Base-by-base conservation (phyloP, 2,797 vertebrate genomes). In the Pseudotriccus pelzelni region DNA sequence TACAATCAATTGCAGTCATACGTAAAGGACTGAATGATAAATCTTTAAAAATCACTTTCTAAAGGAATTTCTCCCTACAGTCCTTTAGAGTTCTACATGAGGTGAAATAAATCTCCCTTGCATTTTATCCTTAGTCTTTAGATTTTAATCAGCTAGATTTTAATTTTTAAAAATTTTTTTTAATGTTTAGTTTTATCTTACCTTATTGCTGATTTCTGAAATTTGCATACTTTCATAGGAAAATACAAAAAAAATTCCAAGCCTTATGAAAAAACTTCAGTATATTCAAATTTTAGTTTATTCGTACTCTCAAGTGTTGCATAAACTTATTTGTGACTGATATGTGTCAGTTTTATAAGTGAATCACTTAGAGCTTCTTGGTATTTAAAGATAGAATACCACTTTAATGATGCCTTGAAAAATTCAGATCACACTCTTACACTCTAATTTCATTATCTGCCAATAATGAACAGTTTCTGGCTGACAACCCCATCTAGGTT, bases 201-300 rank as follows among this genome's bases (percentile, higher is more conserved):
- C 4, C 12, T 39, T 50, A 47, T 8, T 47, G 3, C 1, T 76
- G 1, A 41, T 36, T 58, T 69, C 55, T 44, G 21, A 76, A 80
- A 80, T 58, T 19, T 64, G 8, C 22, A 3, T 12, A 69, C 62
- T 90, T 88, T 66, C 32, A 69, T 18, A 30, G 24, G 2, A 84
- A 12, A 68, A 58, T 4, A 12, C 12, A 83, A 72, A 68, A 68
- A 85, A 47, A 53, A 62, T 22, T 79, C 12, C 11, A 83, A 36
- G 11, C 3, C 12, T 18, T 0, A 0, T 34, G 46, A 11, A 39
- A 79, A 64, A 88, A 7, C 5, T 36, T 56, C 22, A 62, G 6
- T 36, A 43, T 49, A 77, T 66, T 69, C 28, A 27, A 46, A 73
- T 73, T 67, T 43, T n/a, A 67, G 32, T 18, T 74, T 34, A 41